Evolutionary conservation across 2,888 invertebrate species (phyloP).

Genomic region (Apodemia mormo): DNA sequence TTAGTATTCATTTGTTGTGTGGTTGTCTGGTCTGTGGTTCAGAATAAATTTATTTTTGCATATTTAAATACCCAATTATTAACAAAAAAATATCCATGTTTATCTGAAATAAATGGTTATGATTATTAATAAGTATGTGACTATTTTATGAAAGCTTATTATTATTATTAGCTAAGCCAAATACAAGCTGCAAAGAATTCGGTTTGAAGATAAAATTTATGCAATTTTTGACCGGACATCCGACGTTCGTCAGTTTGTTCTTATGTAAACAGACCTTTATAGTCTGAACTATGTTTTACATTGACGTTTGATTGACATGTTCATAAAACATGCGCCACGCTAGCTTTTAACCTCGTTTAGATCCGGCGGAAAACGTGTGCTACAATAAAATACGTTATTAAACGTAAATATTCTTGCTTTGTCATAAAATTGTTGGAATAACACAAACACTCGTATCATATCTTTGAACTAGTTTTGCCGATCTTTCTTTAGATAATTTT

Average conservation of each 20-base stretch:
- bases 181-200: too few species aligned
- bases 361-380: conserved; percentile 45
- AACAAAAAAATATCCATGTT: too few species aligned
- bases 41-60: too few species aligned
- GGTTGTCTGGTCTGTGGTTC: too few species aligned
- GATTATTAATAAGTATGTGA: too few species aligned
- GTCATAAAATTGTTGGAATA: not conserved
- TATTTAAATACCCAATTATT: too few species aligned
- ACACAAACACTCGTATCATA: not conserved
- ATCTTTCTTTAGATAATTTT: not conserved
- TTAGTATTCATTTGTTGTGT: too few species aligned
- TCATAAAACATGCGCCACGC: conserved; percentile 65
- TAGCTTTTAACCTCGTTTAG: conserved; percentile 71
- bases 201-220: too few species aligned
- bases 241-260: not conserved
- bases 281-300: conserved; percentile 27
- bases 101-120: too few species aligned
- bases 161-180: too few species aligned
- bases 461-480: not conserved
- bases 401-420: conserved; percentile 3
- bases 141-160: too few species aligned
- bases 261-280: conserved; percentile 4
- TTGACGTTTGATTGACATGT: conserved; percentile 45
- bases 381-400: conserved; percentile 55
- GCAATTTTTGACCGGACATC: not conserved